A percentile compares a stretch with the other conserved stretches of the same genome.
Conservation (phyloP, 2,797 vertebrate genomes). For the Bucorvus abyssinicus region DNA sequence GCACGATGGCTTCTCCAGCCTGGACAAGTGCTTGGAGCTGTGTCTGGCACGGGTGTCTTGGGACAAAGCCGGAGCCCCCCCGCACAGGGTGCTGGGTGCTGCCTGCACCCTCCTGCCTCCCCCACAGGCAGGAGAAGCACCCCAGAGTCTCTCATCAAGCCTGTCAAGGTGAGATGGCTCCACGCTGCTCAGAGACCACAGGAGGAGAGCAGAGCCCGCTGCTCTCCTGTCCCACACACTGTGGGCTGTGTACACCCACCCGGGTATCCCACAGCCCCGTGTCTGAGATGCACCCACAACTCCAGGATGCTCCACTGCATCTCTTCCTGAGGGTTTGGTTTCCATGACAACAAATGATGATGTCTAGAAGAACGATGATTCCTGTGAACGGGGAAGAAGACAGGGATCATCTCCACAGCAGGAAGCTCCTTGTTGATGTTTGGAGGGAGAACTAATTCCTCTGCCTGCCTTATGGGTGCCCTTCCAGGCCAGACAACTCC, state of each 20-base stretch:
- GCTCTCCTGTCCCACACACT: fast-evolving
- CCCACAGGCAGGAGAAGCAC: fast-evolving
- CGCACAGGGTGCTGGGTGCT: not conserved
- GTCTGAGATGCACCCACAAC: not conserved
- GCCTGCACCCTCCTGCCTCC: not conserved
- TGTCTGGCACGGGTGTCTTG: fast-evolving
- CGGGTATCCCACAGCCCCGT: not conserved
- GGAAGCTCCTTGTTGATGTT: conserved; percentile 7
- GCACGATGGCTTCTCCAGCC: not conserved
- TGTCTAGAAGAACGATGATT: conserved; percentile 48
- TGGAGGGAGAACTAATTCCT: not conserved
- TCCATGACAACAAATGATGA: conserved; percentile 51
- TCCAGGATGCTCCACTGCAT: not conserved
- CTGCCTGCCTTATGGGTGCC: not conserved
- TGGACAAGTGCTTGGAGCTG: fast-evolving
- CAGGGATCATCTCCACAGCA: conserved; percentile 29
- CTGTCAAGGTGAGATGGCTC: not conserved
- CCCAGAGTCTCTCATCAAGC: fast-evolving
- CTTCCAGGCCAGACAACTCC: not conserved
- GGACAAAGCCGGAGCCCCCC: not conserved
- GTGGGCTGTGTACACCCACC: not conserved
- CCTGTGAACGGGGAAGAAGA: not conserved
- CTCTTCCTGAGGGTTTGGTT: conserved; percentile 4
- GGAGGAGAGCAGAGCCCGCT: not conserved
- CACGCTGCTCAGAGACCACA: not conserved